Base-by-base conservation (phyloP, 2,797 vertebrate species). In the Antrozous pallidus region DNA sequence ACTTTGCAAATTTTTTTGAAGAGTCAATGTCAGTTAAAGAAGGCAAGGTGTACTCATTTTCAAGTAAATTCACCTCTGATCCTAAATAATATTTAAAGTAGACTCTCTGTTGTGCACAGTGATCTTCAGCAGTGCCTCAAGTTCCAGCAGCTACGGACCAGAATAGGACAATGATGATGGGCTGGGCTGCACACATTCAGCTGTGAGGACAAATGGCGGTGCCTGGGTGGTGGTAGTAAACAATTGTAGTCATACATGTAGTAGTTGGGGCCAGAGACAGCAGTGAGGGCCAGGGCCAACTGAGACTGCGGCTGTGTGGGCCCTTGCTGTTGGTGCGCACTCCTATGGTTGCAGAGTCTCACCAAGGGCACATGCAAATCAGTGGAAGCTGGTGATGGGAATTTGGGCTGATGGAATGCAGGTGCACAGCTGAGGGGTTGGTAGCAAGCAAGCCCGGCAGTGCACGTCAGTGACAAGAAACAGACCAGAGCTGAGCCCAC, bases 241-340 rank as follows among this genome's bases (percentile, higher is more conserved):
- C 45, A 45, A 17, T 2, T 47, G 40, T 40, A 20, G 70, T 28
- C 10, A 28, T 6, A 20, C 14, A 20, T 4, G 1, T 17, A 47
- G 31, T 45, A 16, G 70, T 36, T 42, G 51, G 40, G 38, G 22
- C 9, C 70, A 18, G 16, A n/a, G 16, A 20, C 22, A 74, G 10
- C 22, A 47, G 40, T 54, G 42, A 74, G 84, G n/a, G 20, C 31
- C 28, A 56, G 51, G 69, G 51, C 38, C 49, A 26, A 42, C 20
- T 8, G 65, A 13, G 33, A 54, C n/a, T 81, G 11, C 40, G 49
- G 24, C 11, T 17, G n/a, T 56, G 63, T 16, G 20, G 51, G 3
- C 9, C 24, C n/a, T 4, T 1, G 17, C 17, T 3, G 5, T 49
- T 11, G 1, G 6, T 11, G 3, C 12, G 33, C 18, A 24, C 5